Conservation (phyloP, 2,888 invertebrate genomes). For the Synergus umbraculus region DNA sequence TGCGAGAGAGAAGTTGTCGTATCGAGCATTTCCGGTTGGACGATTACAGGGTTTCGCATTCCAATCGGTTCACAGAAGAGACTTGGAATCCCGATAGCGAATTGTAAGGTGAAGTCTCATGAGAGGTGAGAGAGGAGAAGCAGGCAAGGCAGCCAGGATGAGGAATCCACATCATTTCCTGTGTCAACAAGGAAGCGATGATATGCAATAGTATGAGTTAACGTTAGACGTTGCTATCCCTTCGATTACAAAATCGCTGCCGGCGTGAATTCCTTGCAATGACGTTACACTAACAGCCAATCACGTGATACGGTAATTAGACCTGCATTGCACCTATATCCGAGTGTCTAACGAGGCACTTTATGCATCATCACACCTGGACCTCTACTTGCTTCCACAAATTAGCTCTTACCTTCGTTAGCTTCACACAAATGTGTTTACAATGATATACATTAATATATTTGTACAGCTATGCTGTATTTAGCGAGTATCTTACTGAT, state of each 20-base stretch:
- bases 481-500: not conserved
- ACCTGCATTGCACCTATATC: constrained; percentile 46
- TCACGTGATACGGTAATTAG: constrained; percentile 65
- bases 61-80: not conserved
- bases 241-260: constrained; percentile 47
- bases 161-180: constrained; percentile 1
- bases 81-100: not conserved
- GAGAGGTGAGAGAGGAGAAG: not conserved
- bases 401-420: not conserved
- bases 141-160: not conserved
- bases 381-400: not conserved
- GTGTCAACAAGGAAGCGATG: not conserved
- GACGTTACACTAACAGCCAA: constrained; percentile 60
- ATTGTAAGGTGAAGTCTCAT: not conserved
- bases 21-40: not conserved
- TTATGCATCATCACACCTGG: constrained; percentile 48
- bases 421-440: no score
- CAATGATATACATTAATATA: not conserved
- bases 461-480: not conserved
- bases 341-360: constrained; percentile 63
- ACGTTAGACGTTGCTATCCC: constrained; percentile 43
- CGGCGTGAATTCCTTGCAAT: constrained; percentile 51
- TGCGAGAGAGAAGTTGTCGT: constrained; percentile 1
- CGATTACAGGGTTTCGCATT: not conserved
- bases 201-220: constrained; percentile 52